Percentiles rank a stretch among this genome's conserved stretches.
These are phyloP conservation scores for Muscina levida DNA, from an alignment of 2,888 invertebrate species.

Conservation along the genomic window DNA sequence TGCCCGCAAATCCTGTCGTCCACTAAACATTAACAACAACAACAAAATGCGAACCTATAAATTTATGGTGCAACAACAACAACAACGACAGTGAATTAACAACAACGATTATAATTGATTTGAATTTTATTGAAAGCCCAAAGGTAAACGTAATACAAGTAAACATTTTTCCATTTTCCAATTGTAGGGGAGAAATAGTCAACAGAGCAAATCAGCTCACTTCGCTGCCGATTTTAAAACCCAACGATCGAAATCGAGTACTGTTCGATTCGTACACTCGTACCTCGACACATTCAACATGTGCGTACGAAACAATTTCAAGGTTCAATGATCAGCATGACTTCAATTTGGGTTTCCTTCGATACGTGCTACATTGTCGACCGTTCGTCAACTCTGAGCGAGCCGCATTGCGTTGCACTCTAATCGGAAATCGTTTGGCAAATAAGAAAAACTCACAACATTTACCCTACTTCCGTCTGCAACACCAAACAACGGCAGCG, in stretches of 20 bases:
- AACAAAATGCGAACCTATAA: not conserved
- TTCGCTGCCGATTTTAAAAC: constrained; percentile 54
- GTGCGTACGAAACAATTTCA: constrained; percentile 63
- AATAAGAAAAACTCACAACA: constrained; percentile 49
- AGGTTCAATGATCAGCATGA: constrained; percentile 60
- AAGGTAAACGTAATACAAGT: constrained; percentile 34
- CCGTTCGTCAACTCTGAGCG: not conserved
- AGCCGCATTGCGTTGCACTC: constrained; percentile 36
- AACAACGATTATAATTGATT: constrained; percentile 60
- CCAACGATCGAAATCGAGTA: not conserved
- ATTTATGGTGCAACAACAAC: constrained; percentile 12
- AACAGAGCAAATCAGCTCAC: constrained; percentile 27
- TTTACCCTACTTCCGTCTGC: constrained; percentile 64
- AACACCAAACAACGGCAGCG: constrained; percentile 15
- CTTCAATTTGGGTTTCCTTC: constrained; percentile 30
- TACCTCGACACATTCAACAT: constrained; percentile 46
- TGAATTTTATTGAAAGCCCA: constrained; percentile 40
- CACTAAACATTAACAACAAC: constrained; percentile 53
- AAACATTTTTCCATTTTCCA: constrained; percentile 19
- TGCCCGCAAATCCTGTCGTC: constrained; percentile 79
- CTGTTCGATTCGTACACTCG: constrained; percentile 17
- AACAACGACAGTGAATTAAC: constrained; percentile 12
- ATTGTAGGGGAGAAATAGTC: not conserved
- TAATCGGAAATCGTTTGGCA: constrained; percentile 63
- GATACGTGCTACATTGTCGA: constrained; percentile 29